phyloP scores from a whole-genome alignment of 2,888 invertebrate species.

The Tipula helvola region DNA sequence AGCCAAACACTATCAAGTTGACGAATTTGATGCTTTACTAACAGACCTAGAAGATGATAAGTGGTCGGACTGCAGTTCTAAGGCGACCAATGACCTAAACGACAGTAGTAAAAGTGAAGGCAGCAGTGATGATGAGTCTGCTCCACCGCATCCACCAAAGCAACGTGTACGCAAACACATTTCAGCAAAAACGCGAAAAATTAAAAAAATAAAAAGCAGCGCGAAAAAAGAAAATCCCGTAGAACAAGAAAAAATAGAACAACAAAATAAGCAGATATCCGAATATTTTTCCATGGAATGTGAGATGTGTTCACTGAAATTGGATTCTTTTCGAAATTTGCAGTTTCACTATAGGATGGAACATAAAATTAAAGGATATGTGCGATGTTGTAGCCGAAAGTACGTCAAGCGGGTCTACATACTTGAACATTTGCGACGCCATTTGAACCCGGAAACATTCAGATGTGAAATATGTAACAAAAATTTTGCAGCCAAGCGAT shows the following conservation, averaged over 20 bases:
- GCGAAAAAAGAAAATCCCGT: not conserved
- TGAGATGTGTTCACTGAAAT: not conserved
- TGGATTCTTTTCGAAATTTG: not conserved
- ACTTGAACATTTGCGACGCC: not conserved
- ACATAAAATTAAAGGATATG: not conserved
- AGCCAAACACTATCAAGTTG: not conserved
- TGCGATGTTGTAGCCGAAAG: not conserved
- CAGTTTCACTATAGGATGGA: not conserved
- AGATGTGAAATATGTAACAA: not conserved
- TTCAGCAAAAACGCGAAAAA: not conserved
- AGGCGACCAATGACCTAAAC: not conserved
- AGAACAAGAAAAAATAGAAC: not conserved
- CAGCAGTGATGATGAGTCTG: not conserved
- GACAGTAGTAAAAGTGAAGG: not conserved
- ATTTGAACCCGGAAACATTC: not conserved
- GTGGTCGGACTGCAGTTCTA: not conserved
- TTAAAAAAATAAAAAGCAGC: not conserved
- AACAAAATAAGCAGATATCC: not conserved
- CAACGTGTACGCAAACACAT: not conserved
- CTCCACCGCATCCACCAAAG: not conserved
- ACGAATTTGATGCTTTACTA: not conserved
- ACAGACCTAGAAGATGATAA: not conserved
- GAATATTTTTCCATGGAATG: not conserved
- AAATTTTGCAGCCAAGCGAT: not conserved
- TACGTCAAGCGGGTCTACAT: not conserved